Conservation (phyloP, 1,140 invertebrate species). For the Hormaphis cornu region DNA sequence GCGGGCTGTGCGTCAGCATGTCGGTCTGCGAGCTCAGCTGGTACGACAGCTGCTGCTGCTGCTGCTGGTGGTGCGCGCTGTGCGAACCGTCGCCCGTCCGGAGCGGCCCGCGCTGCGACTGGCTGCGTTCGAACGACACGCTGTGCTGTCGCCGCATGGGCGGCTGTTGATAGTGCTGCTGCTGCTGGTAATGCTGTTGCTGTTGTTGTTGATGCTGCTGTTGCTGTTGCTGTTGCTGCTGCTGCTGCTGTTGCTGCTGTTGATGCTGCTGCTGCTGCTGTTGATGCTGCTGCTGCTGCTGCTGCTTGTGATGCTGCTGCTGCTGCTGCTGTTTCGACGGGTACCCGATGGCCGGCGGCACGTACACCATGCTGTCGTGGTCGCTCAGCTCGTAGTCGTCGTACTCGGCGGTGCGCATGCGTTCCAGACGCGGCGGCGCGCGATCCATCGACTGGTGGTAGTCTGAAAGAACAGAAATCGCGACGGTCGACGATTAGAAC, state of each 20-base stretch:
- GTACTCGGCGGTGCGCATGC: slow-evolving; percentile 33
- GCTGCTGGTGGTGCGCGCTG: slow-evolving; percentile 5
- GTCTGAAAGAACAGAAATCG: not conserved
- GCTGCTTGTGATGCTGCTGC: not conserved
- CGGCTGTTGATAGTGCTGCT: not conserved
- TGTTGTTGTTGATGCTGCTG: not conserved
- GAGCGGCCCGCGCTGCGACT: not conserved
- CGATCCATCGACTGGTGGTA: slow-evolving; percentile 25
- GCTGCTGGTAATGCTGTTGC: not conserved
- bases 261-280: not conserved
- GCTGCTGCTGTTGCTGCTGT: not conserved
- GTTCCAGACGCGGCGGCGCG: slow-evolving; percentile 24
- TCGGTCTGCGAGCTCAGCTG: slow-evolving; percentile 19
- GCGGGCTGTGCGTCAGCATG: slow-evolving; percentile 24
- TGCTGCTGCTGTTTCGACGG: not conserved
- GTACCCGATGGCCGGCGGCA: slow-evolving; percentile 1
- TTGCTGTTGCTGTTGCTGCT: not conserved
- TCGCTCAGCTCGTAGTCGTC: slow-evolving; percentile 32
- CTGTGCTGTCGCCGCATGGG: slow-evolving; percentile 9
- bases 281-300: not conserved
- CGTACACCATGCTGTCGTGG: slow-evolving; percentile 28
- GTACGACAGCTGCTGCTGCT: slow-evolving; percentile 1
- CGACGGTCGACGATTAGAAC: too few relatives aligned
- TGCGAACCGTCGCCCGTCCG: not conserved
- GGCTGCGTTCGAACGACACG: slow-evolving; percentile 18